These are phyloP conservation scores for Daphoenositta chrysoptera DNA, from an alignment of 2,113 vertebrate genomes.

Conservation along the genomic window DNA sequence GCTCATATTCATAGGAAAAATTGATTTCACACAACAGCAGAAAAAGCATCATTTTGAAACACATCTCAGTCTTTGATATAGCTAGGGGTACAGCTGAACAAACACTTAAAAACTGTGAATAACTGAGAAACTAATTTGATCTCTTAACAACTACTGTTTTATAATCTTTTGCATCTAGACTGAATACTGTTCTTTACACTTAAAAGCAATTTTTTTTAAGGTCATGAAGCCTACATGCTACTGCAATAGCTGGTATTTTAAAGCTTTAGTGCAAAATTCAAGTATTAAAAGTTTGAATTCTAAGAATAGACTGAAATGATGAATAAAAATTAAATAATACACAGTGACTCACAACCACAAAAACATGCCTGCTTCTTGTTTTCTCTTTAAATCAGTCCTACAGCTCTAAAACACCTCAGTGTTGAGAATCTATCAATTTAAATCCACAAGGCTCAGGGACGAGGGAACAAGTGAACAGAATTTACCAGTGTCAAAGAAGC, in stretches of 20 bases:
- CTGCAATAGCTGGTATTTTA: neutral
- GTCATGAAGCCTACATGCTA: neutral
- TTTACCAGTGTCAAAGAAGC: neutral
- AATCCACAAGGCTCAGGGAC: neutral
- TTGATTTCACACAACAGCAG: neutral
- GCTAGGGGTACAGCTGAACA: neutral
- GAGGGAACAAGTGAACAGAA: neutral
- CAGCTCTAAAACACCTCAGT: neutral
- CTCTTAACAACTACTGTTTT: neutral
- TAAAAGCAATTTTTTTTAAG: neutral
- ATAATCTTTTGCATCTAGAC: neutral
- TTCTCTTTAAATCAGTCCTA: neutral
- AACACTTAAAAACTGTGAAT: neutral
- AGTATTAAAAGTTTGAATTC: neutral
- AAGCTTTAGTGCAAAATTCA: neutral
- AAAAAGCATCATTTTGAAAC: neutral
- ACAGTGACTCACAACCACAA: neutral
- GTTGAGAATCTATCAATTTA: neutral
- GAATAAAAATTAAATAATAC: neutral
- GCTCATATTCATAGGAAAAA: neutral
- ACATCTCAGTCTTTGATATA: neutral
- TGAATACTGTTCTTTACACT: neutral
- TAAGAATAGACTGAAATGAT: neutral
- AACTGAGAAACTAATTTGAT: neutral
- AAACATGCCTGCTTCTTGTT: neutral